phyloP scores from a whole-genome alignment of 2,888 invertebrate genomes.

The Cordilura impudica region DNA sequence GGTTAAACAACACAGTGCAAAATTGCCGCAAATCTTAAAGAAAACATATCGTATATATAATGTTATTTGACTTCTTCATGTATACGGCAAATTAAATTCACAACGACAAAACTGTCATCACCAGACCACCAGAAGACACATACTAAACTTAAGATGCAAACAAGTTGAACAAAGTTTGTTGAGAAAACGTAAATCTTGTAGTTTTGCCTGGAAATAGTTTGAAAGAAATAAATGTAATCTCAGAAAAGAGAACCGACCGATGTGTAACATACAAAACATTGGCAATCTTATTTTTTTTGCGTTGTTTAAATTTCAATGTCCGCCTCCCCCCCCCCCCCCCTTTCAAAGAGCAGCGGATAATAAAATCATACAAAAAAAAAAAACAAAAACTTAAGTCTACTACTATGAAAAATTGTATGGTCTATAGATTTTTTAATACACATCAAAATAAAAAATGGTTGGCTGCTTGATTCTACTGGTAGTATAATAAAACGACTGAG shows the following conservation, averaged over 20 bases:
- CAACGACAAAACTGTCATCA: neutral
- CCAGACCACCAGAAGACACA: neutral
- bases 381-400: too few relatives aligned
- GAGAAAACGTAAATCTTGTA: neutral
- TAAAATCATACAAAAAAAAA: too few relatives aligned
- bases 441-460: neutral
- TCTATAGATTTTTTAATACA: neutral
- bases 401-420: neutral
- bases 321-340: too few relatives aligned
- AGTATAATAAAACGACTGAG: neutral
- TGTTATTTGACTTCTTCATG: neutral
- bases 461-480: neutral
- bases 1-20: neutral
- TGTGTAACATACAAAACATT: neutral
- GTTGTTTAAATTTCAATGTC: constrained; percentile 7
- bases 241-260: neutral
- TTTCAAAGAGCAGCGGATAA: neutral
- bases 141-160: neutral
- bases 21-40: neutral
- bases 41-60: neutral
- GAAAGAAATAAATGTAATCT: neutral
- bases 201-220: neutral
- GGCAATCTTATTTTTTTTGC: neutral
- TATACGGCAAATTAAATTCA: constrained; percentile 4
- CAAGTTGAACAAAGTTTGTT: neutral